Evolutionary conservation across 2,888 invertebrate species (phyloP), one percentile per base, ranked within the genome.

Genomic region (Lydus trimaculatus): DNA sequence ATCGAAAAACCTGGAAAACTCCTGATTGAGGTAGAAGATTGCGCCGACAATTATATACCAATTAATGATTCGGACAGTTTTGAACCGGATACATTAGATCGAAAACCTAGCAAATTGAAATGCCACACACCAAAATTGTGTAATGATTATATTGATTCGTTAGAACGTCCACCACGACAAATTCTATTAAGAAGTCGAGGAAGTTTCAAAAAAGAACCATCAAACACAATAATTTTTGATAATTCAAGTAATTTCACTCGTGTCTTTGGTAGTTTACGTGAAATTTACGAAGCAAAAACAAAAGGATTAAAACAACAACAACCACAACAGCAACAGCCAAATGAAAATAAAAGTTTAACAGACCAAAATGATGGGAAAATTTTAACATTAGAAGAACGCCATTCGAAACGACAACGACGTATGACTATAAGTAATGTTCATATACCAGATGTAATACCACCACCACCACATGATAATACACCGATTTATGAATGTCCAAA

Each of bases 21-120:
- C 79, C 92, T 94, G 33, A 95, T 95, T 70, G 94, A 94, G 86
- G 92, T 95, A 0, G 92, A 92, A 81, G 94, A 94, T 82, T 90
- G 93, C 23, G 91, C 94, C 0, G 91, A 92, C 76, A 92, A 94
- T 79, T 92, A 92, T 74, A 89, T 91, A 8, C 90, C 89, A 78
- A 91, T 92, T 61, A 90, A 93, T 66, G 95, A 95, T 79, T 94
- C 94, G 1, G 94, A 94, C 77, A 91, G 91, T 65, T 95, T 94
- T 78, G 95, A 95, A 82, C 94, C 95, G 0, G 95, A 95, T 75
- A 95, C 95, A 0, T 86, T 95, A 66, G 95, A 95, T 79, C 87
- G 95, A 31, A 94, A 94, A 80, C 91, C 92, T 58, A 89, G 87
- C 82, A 90, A 70, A 58, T 66, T 52, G 8, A 65, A 71, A 58